Percentiles rank a stretch among this genome's conserved stretches.
phyloP scores from a whole-genome alignment of 1,140 invertebrate species.

The Euura lappo region DNA sequence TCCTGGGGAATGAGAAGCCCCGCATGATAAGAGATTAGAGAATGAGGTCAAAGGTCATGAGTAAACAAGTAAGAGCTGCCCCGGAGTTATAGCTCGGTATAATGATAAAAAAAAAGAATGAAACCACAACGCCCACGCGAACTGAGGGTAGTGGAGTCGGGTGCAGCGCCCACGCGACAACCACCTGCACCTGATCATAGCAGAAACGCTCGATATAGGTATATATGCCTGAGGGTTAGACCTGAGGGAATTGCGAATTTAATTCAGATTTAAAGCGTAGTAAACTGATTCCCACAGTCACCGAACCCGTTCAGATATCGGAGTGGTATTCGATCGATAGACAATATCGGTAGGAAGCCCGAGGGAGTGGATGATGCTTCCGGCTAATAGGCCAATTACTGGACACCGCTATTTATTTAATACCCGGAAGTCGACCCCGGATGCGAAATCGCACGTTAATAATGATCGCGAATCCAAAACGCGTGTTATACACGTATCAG shows the following conservation, averaged over 20 bases:
- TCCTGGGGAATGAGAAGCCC: too few species aligned
- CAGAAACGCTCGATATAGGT: too few species aligned
- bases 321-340: background rate
- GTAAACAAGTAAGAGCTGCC: too few species aligned
- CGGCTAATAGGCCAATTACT: conserved; percentile 6
- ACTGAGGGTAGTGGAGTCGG: too few species aligned
- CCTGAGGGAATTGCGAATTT: background rate
- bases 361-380: background rate
- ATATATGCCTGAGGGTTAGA: too few species aligned
- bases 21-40: too few species aligned
- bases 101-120: too few species aligned
- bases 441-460: background rate
- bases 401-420: conserved; percentile 4
- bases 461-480: background rate
- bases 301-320: background rate
- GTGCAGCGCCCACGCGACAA: too few species aligned
- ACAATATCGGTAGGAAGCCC: background rate
- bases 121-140: too few species aligned
- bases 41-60: too few species aligned
- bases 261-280: background rate
- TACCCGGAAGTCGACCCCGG: background rate
- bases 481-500: background rate
- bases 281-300: background rate
- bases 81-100: too few species aligned
- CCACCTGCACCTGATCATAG: too few species aligned